Conservation (phyloP, 2,888 invertebrate genomes). For the Lymantria monacha region DNA sequence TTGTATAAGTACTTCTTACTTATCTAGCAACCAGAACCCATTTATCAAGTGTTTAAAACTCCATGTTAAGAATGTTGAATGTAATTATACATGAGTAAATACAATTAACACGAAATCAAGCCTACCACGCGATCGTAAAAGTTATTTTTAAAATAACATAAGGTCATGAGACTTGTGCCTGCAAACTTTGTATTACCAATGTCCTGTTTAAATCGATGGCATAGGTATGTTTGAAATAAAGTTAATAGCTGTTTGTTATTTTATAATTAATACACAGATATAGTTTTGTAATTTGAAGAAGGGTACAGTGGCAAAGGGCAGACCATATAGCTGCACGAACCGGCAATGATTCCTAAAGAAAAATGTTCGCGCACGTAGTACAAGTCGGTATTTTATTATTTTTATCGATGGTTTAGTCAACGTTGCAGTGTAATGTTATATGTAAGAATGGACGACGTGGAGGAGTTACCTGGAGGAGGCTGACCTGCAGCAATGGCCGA, state of each 20-base stretch:
- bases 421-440: no score
- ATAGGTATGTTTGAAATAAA: background rate
- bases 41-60: conserved; percentile 41
- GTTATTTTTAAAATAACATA: conserved; percentile 6
- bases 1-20: background rate
- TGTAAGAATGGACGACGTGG: no score
- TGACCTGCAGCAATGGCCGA: no score
- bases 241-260: background rate
- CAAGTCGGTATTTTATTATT: no score
- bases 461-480: no score
- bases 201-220: background rate
- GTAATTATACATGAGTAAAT: conserved; percentile 7
- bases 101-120: conserved; percentile 9
- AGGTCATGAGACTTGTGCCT: conserved; percentile 1
- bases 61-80: conserved; percentile 28
- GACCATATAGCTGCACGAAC: no score
- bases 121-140: conserved; percentile 10
- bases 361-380: no score
- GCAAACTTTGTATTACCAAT: background rate
- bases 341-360: no score
- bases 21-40: conserved; percentile 9
- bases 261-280: background rate
- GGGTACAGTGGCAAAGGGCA: no score
- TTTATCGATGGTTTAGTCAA: no score
- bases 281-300: no score